A percentile compares a stretch with the other conserved stretches of the same genome.
phyloP scores from a whole-genome alignment of 2,888 invertebrate genomes.

The Phyllotreta striolata region DNA sequence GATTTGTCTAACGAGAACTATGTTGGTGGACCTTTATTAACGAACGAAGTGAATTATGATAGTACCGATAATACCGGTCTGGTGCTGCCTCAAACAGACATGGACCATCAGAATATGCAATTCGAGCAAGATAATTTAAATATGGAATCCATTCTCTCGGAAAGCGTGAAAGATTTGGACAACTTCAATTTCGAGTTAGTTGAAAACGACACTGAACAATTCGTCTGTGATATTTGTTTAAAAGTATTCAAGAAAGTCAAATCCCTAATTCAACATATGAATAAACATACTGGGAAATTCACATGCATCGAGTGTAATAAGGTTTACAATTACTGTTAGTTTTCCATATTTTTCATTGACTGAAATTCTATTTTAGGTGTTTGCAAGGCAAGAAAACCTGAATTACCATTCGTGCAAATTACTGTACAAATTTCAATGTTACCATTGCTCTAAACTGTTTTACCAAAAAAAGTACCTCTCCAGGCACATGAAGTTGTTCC shows the following conservation, averaged over 20 bases:
- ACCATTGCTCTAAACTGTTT: constrained; percentile 57
- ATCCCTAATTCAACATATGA: constrained; percentile 59
- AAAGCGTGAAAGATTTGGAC: constrained; percentile 52
- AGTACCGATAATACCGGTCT: constrained; percentile 54
- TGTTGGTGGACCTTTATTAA: constrained; percentile 54
- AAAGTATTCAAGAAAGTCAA: constrained; percentile 51
- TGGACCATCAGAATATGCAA: constrained; percentile 43
- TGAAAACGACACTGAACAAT: constrained; percentile 45
- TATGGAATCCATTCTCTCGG: constrained; percentile 49
- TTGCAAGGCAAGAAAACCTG: constrained; percentile 61
- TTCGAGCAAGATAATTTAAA: constrained; percentile 51
- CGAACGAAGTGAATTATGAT: constrained; percentile 52
- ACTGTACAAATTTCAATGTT: constrained; percentile 46
- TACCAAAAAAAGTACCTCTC: constrained; percentile 61
- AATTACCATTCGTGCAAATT: constrained; percentile 54
- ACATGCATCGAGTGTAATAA: constrained; percentile 60
- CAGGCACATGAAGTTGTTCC: constrained; percentile 58
- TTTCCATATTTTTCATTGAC: background rate
- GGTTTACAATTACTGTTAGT: constrained; percentile 46
- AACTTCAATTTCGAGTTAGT: constrained; percentile 55
- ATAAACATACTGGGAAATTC: constrained; percentile 63
- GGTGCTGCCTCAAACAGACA: constrained; percentile 45
- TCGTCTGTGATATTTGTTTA: constrained; percentile 57
- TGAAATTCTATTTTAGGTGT: constrained; percentile 55
- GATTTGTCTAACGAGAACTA: constrained; percentile 41